Conservation (phyloP, 2,113 vertebrate genomes). For the Solea senegalensis region DNA sequence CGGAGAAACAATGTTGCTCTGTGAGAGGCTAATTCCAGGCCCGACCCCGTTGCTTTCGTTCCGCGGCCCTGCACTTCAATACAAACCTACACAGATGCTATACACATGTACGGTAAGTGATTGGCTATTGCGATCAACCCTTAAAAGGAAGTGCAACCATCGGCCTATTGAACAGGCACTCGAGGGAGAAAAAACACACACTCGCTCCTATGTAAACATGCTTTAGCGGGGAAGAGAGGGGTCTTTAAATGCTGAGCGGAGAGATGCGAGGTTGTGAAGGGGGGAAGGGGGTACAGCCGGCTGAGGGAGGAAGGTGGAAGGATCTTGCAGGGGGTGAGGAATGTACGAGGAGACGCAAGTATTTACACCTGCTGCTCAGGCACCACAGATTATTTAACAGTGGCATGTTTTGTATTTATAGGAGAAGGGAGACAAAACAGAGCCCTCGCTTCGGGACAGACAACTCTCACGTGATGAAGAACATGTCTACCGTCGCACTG, state of each 20-base stretch:
- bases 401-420: constrained; percentile 50
- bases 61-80: constrained; percentile 38
- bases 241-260: constrained; percentile 56
- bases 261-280: constrained; percentile 27
- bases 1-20: constrained; percentile 38
- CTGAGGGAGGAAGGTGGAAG: constrained; percentile 17
- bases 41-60: constrained; percentile 36
- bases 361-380: constrained; percentile 27
- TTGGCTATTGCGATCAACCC: constrained; percentile 68
- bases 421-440: constrained; percentile 29
- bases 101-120: constrained; percentile 63
- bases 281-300: constrained; percentile 28
- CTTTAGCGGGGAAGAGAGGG: constrained; percentile 59
- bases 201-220: constrained; percentile 79
- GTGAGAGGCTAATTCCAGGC: constrained; percentile 41
- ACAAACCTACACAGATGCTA: constrained; percentile 62
- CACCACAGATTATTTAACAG: constrained; percentile 23
- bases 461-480: constrained; percentile 49
- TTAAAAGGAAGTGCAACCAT: constrained; percentile 80
- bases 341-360: constrained; percentile 34
- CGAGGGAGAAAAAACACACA: constrained; percentile 71
- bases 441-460: constrained; percentile 12
- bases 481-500: constrained; percentile 13
- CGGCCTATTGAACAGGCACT: constrained; percentile 71
- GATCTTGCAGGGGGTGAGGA: constrained; percentile 26